Conservation (phyloP, 1,140 invertebrate species). For the Drosophila seguyi region DNA sequence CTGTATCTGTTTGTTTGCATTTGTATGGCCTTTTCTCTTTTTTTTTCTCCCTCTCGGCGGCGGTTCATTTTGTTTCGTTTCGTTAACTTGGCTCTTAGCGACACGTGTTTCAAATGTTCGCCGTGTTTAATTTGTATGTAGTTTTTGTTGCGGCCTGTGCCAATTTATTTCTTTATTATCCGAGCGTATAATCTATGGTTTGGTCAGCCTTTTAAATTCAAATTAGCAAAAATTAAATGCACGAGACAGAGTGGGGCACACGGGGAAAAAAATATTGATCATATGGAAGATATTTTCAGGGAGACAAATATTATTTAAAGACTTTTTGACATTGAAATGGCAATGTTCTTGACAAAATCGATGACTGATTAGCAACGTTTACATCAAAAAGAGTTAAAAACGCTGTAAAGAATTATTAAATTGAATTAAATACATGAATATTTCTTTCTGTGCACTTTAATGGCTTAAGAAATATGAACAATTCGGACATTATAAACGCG, state of each 20-base stretch:
- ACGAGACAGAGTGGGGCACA: slow-evolving; percentile 54
- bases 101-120: slow-evolving; percentile 81
- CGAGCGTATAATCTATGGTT: slow-evolving; percentile 73
- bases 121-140: slow-evolving; percentile 53
- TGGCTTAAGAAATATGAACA: slow-evolving; percentile 44
- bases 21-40: slow-evolving; percentile 72
- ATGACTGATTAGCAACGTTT: too few relatives aligned
- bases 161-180: slow-evolving; percentile 83
- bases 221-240: slow-evolving; percentile 79
- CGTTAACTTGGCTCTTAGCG: slow-evolving; percentile 58
- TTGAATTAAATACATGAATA: accelerated
- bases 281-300: neutral
- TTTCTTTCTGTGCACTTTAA: slow-evolving; percentile 1
- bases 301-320: neutral
- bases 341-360: too few relatives aligned
- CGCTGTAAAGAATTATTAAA: too few relatives aligned
- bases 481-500: slow-evolving; percentile 31
- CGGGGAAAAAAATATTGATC: slow-evolving; percentile 2
- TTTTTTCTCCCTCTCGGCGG: slow-evolving; percentile 26
- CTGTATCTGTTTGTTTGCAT: slow-evolving; percentile 56
- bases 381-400: too few relatives aligned
- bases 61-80: slow-evolving; percentile 10
- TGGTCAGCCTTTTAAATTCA: slow-evolving; percentile 80
- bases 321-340: neutral
- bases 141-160: slow-evolving; percentile 60